Evolutionary conservation across 2,113 vertebrate genomes (phyloP), one percentile per base, ranked within the genome.

Genomic region (Barbus barbus): DNA sequence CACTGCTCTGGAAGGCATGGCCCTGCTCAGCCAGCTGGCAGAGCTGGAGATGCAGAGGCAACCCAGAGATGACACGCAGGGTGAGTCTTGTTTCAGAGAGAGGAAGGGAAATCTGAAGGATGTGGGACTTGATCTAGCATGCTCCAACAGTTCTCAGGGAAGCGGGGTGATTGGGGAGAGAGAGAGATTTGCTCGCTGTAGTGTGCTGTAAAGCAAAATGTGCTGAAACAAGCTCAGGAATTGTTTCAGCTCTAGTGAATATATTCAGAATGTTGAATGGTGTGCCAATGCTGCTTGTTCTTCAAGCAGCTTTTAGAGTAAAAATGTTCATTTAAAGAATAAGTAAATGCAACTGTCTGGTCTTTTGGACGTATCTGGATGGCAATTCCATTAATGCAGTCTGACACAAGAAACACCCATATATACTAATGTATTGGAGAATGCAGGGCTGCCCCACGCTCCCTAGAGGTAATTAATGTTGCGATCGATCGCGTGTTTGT

Each of bases 11-110:
- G 97, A 98, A 8, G 98, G 97, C 7, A 99, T 99, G 93, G 95
- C 96, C 24, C 92, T 99, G 79, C 94, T 99, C 79, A 97, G 98
- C 41, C 96, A 99, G 90, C 96, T 98, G 33, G 97, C 96, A 0
- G 96, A 96, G 87, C 91, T 95, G 81, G 97, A 98, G 87, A 94
- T 97, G 89, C 95, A 97, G 88, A 92, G 93, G 78, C 89, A 96
- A 89, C 93, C 93, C 82, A 92, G 92, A 82, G 93, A 94, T 73
- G 73, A 60, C 8, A 48, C 56, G 9, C 87, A 92, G 41, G 90
- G 96, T 97, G 89, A 94, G 95, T 87, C 4, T 0, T 0, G n/a
- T 71, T 41, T 36, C 48, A 36, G 9, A 11, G 4, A 0, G 20
- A 0, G 0, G 3, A 63, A n/a, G 14, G 60, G 14, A n/a, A 24